These are phyloP conservation scores for Pollenia angustigena DNA, from an alignment of 2,888 invertebrate species.

Conservation along the genomic window DNA sequence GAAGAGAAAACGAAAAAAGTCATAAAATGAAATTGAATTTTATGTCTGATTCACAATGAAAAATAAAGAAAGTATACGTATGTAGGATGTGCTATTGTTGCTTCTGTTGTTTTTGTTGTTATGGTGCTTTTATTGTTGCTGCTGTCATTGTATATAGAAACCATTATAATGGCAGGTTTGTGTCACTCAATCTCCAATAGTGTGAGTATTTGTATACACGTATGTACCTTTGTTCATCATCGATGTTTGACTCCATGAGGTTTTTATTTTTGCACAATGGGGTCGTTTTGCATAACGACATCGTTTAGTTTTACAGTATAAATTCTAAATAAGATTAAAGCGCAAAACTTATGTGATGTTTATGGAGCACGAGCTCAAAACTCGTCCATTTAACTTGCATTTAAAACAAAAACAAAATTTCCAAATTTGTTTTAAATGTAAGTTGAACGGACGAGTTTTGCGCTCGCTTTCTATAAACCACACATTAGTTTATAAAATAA, in stretches of 20 bases:
- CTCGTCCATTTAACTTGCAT: no score
- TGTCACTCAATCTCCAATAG: constrained; percentile 33
- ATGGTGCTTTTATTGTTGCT: constrained; percentile 40
- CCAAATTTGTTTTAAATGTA: no score
- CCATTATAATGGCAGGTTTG: constrained; percentile 62
- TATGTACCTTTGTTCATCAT: constrained; percentile 27
- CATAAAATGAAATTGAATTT: constrained; percentile 48
- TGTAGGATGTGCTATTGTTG: constrained; percentile 34
- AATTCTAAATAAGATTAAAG: no score
- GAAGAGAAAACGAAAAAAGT: constrained; percentile 7
- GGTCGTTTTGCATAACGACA: no score
- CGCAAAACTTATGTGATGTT: no score
- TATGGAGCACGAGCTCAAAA: no score
- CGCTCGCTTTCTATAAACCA: no score
- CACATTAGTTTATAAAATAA: no score
- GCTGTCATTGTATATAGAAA: constrained; percentile 56
- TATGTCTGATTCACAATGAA: constrained; percentile 21
- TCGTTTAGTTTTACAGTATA: no score
- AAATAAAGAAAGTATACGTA: constrained; percentile 12
- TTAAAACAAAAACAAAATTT: no score
- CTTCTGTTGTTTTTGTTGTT: constrained; percentile 13
- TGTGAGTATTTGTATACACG: constrained; percentile 10
- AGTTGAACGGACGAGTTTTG: no score
- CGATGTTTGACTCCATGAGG: constrained; percentile 58
- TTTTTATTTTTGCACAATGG: constrained; percentile 40